phyloP scores from a whole-genome alignment of 2,797 vertebrate genomes.

The Eremophila alpestris region DNA sequence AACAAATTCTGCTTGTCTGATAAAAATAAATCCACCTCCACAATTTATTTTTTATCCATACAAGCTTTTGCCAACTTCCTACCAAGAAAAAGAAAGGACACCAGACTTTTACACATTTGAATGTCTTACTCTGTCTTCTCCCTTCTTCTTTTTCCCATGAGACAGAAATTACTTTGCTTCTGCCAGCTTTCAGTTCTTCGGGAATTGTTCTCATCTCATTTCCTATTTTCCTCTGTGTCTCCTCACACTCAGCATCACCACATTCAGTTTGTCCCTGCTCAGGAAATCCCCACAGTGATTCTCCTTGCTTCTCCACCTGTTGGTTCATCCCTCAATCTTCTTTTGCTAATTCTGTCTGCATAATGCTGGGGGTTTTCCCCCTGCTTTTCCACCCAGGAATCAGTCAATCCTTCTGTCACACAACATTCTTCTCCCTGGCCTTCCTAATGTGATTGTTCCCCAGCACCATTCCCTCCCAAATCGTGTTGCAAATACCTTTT shows the following conservation, averaged over 20 bases:
- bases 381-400: background rate
- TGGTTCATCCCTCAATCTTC: background rate
- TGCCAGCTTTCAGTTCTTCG: background rate
- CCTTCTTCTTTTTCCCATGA: background rate
- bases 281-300: background rate
- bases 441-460: background rate
- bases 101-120: background rate
- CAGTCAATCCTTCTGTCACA: background rate
- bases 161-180: background rate
- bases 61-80: background rate
- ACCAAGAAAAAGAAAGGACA: background rate
- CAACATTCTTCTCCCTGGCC: background rate
- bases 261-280: background rate
- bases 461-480: background rate
- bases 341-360: background rate
- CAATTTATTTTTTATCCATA: background rate
- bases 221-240: background rate
- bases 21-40: background rate
- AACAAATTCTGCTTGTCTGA: background rate
- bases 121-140: background rate
- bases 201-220: background rate
- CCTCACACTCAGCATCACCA: background rate
- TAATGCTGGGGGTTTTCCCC: fast-evolving
- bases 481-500: background rate
- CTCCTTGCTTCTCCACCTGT: background rate